Base-by-base conservation (phyloP, 53 echinoderm and acorn worm species). In the Luidia sarsii region DNA sequence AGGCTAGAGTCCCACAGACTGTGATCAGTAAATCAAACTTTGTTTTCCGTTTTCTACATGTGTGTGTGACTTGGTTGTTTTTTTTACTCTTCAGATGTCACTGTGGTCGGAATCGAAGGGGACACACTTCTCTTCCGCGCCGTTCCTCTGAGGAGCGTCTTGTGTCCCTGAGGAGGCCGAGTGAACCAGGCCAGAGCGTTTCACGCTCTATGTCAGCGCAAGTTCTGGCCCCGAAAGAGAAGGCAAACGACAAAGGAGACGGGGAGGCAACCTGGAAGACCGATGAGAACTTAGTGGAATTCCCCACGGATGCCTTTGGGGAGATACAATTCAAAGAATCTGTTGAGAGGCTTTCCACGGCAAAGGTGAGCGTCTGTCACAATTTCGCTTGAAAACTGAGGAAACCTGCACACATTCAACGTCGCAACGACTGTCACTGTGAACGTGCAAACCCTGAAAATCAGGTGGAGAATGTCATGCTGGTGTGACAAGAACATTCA, bases 251-350 rank as follows among this genome's bases (percentile, higher is more conserved):
- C 4, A 31, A 25, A 1, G 77, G 22, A 27, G 67, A 63, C 39
- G 34, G 37, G 1, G 8, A 48, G n/a, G 57, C 66, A 13, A 13
- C 18, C 19, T 89, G 89, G 89, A 77, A 83, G 20, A 24, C 52
- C 27, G 36, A 70, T 4, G 4, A 64, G 30, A 87, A 91, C 64
- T 27, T 84, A 1, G 79, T 53, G 33, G 89, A 89, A 67, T 82
- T 70, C 13, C 91, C 94, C 11, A 91, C 91, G 3, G 91, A 94
- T 65, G 83, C 94, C 54, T 89, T 73, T 53, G 94, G 94, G 2
- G 72, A 87, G 35, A 73, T 94, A 11, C 52, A 48, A 22, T 94
- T 94, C 75, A 70, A 65, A 8, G 80, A 70, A 22, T 59, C 52
- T 5, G 50, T 54, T 4, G 23, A 63, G 3, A 60, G 50, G 22